Percentiles rank a stretch among this genome's conserved stretches.
phyloP scores from a whole-genome alignment of 2,113 vertebrate genomes.

The Ammodytes dubius region DNA sequence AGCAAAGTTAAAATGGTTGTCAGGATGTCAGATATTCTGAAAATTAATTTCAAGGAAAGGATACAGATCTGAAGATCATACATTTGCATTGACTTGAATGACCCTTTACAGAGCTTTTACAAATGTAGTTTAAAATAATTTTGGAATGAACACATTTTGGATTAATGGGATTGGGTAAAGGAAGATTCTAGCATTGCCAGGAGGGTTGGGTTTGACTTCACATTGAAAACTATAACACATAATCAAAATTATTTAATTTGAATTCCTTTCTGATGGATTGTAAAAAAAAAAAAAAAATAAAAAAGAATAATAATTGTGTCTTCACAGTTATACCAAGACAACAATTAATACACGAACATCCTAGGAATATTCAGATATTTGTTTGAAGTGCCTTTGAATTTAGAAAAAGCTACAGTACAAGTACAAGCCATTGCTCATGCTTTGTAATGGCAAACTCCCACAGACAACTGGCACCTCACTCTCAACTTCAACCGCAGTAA shows the following conservation, averaged over 20 bases:
- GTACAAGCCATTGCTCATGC: not conserved
- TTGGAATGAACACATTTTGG: conserved; percentile 44
- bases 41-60: not conserved
- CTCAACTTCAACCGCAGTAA: conserved; percentile 23
- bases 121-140: conserved; percentile 51
- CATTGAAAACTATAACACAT: conserved; percentile 21
- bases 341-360: not conserved
- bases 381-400: not conserved
- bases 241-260: conserved; percentile 31
- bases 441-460: conserved; percentile 30
- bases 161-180: conserved; percentile 42
- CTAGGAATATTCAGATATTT: conserved; percentile 4
- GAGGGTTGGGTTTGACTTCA: conserved; percentile 38
- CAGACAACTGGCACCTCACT: conserved; percentile 7
- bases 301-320: not conserved
- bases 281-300: not conserved
- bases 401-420: no score
- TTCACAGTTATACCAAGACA: not conserved
- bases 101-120: conserved; percentile 49
- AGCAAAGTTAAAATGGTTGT: not conserved
- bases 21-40: not conserved
- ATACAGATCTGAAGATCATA: conserved; percentile 19
- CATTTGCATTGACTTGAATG: not conserved
- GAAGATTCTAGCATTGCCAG: conserved; percentile 38
- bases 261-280: conserved; percentile 18